Base-by-base conservation (phyloP, 2,113 vertebrate species). In the Amphiprion percula region DNA sequence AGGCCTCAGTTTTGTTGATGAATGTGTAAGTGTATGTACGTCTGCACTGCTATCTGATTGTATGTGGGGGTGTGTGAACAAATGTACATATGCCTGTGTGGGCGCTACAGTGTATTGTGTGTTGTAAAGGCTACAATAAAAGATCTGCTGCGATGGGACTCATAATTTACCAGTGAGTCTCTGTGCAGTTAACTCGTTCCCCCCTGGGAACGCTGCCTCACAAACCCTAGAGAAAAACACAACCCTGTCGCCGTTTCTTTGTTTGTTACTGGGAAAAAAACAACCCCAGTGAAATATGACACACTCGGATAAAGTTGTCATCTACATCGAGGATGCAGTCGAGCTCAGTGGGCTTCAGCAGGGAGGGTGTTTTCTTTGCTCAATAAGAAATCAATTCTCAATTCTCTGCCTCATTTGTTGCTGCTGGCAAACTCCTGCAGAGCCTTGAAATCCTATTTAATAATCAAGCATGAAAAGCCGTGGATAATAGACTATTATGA, bases 381-480 rank as follows among this genome's bases (percentile, higher is more conserved):
- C 73, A 68, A 87, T 82, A 84, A 84, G 61, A 87, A 92, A 91
- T 89, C 87, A 83, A 91, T 93, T 88, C 80, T 83, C 79, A 89
- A 86, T 93, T 92, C 85, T 92, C 85, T 56, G 81, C 83, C 78
- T 88, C 88, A 86, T 85, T 91, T 88, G 76, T 90, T 77, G 72
- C 87, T 90, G 72, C 75, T 61, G 70, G 83, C 81, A 83, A 82
- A 84, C 66, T 89, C 74, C 72, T 21, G 49, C 47, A 3, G 77
- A 82, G 80, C 78, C 84, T 83, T 84, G 81, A 90, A 93, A 93
- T 93, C 85, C 90, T 87, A 80, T 93, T 94, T 91, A 92, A 91
- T 91, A 92, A 91, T 90, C 82, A 83, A 69, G 71, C 83, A 79
- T 91, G 88, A 90, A 90, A 90, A 88, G 73, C 82, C 26, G 33